A percentile compares a stretch with the other conserved stretches of the same genome.
phyloP scores from a whole-genome alignment of 2,888 invertebrate genomes.

The Octodonta nipae region DNA sequence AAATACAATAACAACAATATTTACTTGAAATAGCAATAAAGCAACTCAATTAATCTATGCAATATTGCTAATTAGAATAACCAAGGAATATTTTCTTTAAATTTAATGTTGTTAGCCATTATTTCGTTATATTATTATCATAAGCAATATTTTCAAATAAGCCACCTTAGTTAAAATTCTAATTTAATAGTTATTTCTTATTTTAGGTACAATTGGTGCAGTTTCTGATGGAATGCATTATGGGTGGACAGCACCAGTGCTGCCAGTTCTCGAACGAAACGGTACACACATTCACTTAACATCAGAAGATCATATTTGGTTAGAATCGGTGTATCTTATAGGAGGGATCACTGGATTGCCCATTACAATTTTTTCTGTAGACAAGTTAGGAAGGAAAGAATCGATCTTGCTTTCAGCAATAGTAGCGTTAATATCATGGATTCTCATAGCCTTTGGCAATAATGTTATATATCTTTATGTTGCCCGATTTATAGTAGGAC shows the following conservation, averaged over 20 bases:
- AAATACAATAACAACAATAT: too few species aligned
- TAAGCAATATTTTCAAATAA: too few species aligned
- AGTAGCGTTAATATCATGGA: conserved; percentile 30
- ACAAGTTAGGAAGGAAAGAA: conserved; percentile 28
- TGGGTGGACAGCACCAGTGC: conserved; percentile 33
- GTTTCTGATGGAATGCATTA: conserved; percentile 36
- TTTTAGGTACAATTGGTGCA: conserved; percentile 33
- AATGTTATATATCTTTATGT: conserved; percentile 27
- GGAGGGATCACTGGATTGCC: conserved; percentile 30
- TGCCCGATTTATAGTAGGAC: conserved; percentile 30
- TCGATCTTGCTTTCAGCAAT: conserved; percentile 31
- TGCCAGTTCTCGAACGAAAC: conserved; percentile 25
- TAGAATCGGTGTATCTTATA: conserved; percentile 26
- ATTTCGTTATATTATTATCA: too few species aligned
- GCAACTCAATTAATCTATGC: too few species aligned
- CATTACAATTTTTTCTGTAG: conserved; percentile 28
- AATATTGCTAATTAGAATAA: too few species aligned
- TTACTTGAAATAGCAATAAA: too few species aligned
- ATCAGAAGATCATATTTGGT: conserved; percentile 22
- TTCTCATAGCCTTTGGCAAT: conserved; percentile 28
- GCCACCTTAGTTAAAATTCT: too few species aligned
- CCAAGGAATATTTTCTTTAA: too few species aligned
- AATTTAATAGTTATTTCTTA: too few species aligned
- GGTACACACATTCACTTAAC: conserved; percentile 26
- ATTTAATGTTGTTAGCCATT: too few species aligned